Percentiles rank a stretch among this genome's conserved stretches.
phyloP scores from a whole-genome alignment of 2,797 vertebrate species.

The Sciurus vulgaris region DNA sequence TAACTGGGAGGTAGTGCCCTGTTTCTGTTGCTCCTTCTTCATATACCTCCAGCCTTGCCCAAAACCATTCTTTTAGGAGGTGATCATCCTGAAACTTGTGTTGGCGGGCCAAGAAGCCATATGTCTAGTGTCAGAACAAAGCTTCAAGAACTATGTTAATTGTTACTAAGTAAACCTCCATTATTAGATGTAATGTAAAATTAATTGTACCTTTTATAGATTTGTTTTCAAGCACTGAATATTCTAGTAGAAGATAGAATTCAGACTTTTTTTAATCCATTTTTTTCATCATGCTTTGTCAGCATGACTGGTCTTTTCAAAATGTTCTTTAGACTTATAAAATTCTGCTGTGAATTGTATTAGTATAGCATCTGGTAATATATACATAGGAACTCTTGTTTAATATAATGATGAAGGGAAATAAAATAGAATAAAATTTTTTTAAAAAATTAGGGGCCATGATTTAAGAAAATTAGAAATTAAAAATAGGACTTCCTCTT shows the following conservation, averaged over 20 bases:
- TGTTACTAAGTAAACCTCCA: not conserved
- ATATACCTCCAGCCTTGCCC: not conserved
- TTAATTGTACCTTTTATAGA: not conserved
- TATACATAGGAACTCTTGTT: not conserved
- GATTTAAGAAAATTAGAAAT: slow-evolving; percentile 13
- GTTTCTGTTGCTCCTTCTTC: not conserved
- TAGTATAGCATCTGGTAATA: not conserved
- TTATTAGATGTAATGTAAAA: not conserved
- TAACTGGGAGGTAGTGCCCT: too few relatives aligned
- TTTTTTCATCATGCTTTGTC: not conserved
- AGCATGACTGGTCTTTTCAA: not conserved
- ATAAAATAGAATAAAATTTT: not conserved
- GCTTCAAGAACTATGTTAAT: not conserved
- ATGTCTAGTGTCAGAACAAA: not conserved
- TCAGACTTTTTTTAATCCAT: not conserved
- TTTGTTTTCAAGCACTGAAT: not conserved
- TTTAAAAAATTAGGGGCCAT: not conserved
- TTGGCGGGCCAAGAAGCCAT: not conserved
- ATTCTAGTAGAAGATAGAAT: not conserved
- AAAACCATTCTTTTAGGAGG: not conserved
- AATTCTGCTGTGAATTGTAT: not conserved
- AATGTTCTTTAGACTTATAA: not conserved
- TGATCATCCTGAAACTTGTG: not conserved
- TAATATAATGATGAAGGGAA: not conserved
- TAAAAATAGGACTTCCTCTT: not conserved